Conservation (phyloP, 2,888 invertebrate genomes). For the Zhuqinia jingwanae region DNA sequence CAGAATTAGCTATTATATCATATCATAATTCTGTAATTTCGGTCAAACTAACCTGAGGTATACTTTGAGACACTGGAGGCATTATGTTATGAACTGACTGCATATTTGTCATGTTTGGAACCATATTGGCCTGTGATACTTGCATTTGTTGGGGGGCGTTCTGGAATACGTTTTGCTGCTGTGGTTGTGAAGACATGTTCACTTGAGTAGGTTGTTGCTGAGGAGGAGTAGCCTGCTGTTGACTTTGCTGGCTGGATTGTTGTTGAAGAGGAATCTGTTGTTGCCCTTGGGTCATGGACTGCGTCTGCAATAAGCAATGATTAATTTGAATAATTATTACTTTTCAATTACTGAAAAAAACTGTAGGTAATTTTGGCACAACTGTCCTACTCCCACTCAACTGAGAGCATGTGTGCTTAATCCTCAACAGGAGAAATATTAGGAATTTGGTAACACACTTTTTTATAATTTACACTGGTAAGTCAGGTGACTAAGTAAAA, state of each 20-base stretch:
- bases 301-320: slow-evolving; percentile 35
- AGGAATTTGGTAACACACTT: too few species aligned
- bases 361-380: too few species aligned
- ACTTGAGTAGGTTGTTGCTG: slow-evolving; percentile 82
- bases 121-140: slow-evolving; percentile 80
- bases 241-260: slow-evolving; percentile 83
- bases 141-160: slow-evolving; percentile 83
- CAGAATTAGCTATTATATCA: too few species aligned
- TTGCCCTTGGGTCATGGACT: slow-evolving; percentile 58
- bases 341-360: too few species aligned
- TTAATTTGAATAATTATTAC: neutral
- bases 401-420: too few species aligned
- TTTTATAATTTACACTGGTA: too few species aligned
- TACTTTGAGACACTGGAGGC: slow-evolving; percentile 52
- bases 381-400: too few species aligned
- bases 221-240: slow-evolving; percentile 80
- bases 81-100: slow-evolving; percentile 67
- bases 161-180: slow-evolving; percentile 81
- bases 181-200: slow-evolving; percentile 81
- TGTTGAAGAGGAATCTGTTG: slow-evolving; percentile 57
- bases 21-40: too few species aligned
- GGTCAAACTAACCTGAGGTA: slow-evolving; percentile 57
- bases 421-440: too few species aligned
- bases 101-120: slow-evolving; percentile 63
- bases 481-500: too few species aligned